These are phyloP conservation scores for Melitaea cinxia DNA, from an alignment of 1,140 invertebrate species.

Conservation along the genomic window DNA sequence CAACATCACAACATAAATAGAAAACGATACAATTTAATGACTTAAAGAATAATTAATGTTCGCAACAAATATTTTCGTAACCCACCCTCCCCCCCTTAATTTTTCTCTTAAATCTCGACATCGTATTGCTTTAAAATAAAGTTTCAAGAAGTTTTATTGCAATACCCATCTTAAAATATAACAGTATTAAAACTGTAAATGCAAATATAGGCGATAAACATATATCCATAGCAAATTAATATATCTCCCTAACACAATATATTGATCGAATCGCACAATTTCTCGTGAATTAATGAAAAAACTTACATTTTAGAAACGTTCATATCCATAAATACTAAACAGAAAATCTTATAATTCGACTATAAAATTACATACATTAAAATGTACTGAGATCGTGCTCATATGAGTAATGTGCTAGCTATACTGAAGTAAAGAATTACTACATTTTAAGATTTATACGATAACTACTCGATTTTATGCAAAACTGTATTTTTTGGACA, in stretches of 20 bases:
- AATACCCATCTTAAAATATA: slow-evolving; percentile 32
- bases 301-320: slow-evolving; percentile 28
- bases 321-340: slow-evolving; percentile 48
- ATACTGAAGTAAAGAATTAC: slow-evolving; percentile 32
- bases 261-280: background rate
- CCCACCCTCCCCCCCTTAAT: slow-evolving; percentile 3
- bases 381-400: slow-evolving; percentile 73
- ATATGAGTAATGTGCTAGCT: slow-evolving; percentile 60
- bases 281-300: background rate
- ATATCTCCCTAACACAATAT: background rate
- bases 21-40: slow-evolving; percentile 63
- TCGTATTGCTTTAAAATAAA: slow-evolving; percentile 31
- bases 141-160: slow-evolving; percentile 33
- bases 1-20: slow-evolving; percentile 79
- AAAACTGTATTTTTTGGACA: slow-evolving; percentile 14
- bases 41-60: slow-evolving; percentile 50
- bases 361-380: slow-evolving; percentile 41
- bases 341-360: slow-evolving; percentile 35
- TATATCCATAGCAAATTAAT: slow-evolving; percentile 15
- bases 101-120: slow-evolving; percentile 12
- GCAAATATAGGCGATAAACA: slow-evolving; percentile 28
- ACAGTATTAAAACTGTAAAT: slow-evolving; percentile 39
- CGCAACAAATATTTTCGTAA: slow-evolving; percentile 34
- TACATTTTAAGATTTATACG: slow-evolving; percentile 22
- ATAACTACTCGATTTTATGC: slow-evolving; percentile 8